phyloP scores from a whole-genome alignment of 92 coral and sea anemone species.

The Bergia sp. region DNA sequence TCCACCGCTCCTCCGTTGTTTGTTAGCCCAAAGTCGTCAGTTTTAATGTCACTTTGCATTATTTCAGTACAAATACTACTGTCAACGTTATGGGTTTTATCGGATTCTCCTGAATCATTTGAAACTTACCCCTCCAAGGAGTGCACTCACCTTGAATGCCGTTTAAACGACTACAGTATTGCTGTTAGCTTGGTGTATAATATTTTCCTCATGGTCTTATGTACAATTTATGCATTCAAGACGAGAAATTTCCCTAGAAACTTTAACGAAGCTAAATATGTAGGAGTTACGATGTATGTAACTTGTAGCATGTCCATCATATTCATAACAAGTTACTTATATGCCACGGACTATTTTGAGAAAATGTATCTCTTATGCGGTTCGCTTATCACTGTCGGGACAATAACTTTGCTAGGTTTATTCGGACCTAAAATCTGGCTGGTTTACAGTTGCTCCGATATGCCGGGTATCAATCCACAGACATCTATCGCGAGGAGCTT shows the following conservation, averaged over 20 bases:
- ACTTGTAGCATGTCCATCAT: slow-evolving; percentile 53
- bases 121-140: slow-evolving; percentile 31
- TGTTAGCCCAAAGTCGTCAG: slow-evolving; percentile 50
- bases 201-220: slow-evolving; percentile 49
- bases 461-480: background rate
- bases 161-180: slow-evolving; percentile 21
- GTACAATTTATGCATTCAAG: slow-evolving; percentile 58
- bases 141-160: slow-evolving; percentile 50
- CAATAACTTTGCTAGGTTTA: slow-evolving; percentile 52
- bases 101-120: slow-evolving; percentile 44
- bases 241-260: slow-evolving; percentile 62
- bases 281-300: slow-evolving; percentile 59
- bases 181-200: slow-evolving; percentile 53
- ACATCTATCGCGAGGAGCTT: background rate
- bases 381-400: slow-evolving; percentile 45
- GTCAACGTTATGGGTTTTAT: slow-evolving; percentile 38
- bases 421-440: slow-evolving; percentile 60
- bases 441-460: slow-evolving; percentile 2
- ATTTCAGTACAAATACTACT: slow-evolving; percentile 51
- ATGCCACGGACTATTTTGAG: slow-evolving; percentile 51
- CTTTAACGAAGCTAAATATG: slow-evolving; percentile 61
- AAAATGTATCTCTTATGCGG: slow-evolving; percentile 54
- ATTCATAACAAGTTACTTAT: slow-evolving; percentile 51
- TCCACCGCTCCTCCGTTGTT: slow-evolving; percentile 21
- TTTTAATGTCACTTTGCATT: slow-evolving; percentile 52